A percentile compares a stretch with the other conserved stretches of the same genome.
These are phyloP conservation scores for Australoheros scitulus DNA, from an alignment of 2,113 vertebrate genomes.

Conservation along the genomic window DNA sequence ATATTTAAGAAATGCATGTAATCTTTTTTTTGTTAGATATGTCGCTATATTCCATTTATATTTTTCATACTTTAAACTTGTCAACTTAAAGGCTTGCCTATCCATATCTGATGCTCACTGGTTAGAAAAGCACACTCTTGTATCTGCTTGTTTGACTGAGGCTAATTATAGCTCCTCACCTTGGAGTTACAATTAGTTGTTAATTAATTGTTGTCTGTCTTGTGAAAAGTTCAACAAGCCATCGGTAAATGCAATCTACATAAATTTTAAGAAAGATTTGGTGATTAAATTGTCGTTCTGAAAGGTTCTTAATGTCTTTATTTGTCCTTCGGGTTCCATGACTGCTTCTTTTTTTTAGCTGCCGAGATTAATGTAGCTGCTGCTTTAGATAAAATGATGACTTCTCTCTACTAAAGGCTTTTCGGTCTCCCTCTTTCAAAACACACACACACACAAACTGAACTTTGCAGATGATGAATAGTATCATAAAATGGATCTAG, in stretches of 20 bases:
- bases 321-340: constrained; percentile 28
- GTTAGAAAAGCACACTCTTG: constrained; percentile 8
- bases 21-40: background rate
- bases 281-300: constrained; percentile 1
- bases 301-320: background rate
- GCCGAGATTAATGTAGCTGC: background rate
- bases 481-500: background rate
- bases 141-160: background rate
- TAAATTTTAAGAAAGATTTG: background rate
- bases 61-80: background rate
- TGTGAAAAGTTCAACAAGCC: background rate
- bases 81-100: constrained; percentile 6
- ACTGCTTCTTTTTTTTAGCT: constrained; percentile 3
- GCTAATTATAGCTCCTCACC: background rate
- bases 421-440: background rate
- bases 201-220: background rate
- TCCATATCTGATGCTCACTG: background rate
- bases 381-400: constrained; percentile 21
- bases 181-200: background rate
- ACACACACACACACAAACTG: background rate
- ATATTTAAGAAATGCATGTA: background rate
- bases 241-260: background rate
- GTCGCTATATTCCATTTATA: background rate
- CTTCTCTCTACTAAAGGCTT: background rate
- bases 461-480: background rate